These are phyloP conservation scores for Chouioia cunea DNA, from an alignment of 2,888 invertebrate genomes.

Conservation along the genomic window DNA sequence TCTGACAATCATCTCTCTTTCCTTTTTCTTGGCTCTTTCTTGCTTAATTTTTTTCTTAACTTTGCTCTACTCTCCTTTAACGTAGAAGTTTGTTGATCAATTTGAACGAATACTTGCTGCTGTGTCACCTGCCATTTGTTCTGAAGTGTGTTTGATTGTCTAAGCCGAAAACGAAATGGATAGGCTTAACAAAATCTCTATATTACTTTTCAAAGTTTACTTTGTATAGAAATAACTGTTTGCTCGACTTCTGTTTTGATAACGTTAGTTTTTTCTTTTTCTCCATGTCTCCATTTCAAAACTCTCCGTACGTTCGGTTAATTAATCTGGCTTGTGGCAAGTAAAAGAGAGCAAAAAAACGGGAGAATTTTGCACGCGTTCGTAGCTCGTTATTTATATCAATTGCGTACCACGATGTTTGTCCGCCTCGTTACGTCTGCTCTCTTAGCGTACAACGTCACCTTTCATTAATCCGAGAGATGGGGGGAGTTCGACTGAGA, in stretches of 20 bases:
- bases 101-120: too few relatives aligned
- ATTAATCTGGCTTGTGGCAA: background rate
- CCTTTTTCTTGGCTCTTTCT: too few relatives aligned
- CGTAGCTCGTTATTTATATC: slow-evolving; percentile 18
- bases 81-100: too few relatives aligned
- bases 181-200: slow-evolving; percentile 23
- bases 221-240: slow-evolving; percentile 15
- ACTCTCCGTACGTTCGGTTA: background rate
- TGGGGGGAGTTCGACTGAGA: slow-evolving; percentile 2
- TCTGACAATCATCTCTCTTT: too few relatives aligned
- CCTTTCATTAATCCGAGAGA: slow-evolving; percentile 52
- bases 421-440: slow-evolving; percentile 39
- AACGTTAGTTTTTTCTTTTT: slow-evolving; percentile 23
- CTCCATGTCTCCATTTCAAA: background rate
- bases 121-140: too few relatives aligned
- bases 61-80: too few relatives aligned
- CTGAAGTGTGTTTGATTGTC: slow-evolving; percentile 33
- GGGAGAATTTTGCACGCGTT: too few relatives aligned
- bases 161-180: slow-evolving; percentile 37
- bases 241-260: slow-evolving; percentile 37
- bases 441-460: slow-evolving; percentile 35
- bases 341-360: background rate
- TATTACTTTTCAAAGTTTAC: slow-evolving; percentile 15
- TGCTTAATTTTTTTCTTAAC: too few relatives aligned
- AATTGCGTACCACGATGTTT: slow-evolving; percentile 15